These are phyloP conservation scores for Caenorhabditis panamensis DNA, from an alignment of 2,888 invertebrate species.

Conservation along the genomic window DNA sequence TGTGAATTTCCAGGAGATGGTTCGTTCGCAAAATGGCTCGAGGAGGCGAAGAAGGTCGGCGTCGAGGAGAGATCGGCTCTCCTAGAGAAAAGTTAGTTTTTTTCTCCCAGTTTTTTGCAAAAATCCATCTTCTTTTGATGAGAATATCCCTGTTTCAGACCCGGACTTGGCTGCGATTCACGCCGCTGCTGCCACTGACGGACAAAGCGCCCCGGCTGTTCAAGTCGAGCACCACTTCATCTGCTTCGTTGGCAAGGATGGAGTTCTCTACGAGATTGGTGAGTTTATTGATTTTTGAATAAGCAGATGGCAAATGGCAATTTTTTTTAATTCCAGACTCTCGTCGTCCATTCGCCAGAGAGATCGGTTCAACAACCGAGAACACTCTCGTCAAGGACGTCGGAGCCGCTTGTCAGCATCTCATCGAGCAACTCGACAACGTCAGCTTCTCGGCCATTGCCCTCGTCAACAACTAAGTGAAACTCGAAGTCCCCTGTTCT, in stretches of 20 bases:
- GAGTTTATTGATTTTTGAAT: background rate
- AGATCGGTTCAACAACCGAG: slow-evolving; percentile 71
- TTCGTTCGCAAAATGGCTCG: slow-evolving; percentile 74
- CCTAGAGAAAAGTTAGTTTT: slow-evolving; percentile 61
- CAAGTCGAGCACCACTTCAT: slow-evolving; percentile 79
- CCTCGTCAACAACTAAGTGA: slow-evolving; percentile 63
- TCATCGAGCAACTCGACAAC: slow-evolving; percentile 75
- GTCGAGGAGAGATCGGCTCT: slow-evolving; percentile 74
- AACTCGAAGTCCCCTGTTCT: slow-evolving; percentile 1
- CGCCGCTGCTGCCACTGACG: slow-evolving; percentile 67
- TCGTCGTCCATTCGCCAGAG: slow-evolving; percentile 75
- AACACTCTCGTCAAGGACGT: slow-evolving; percentile 76
- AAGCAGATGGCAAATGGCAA: background rate
- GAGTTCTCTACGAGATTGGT: slow-evolving; percentile 78
- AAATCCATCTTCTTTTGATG: slow-evolving; percentile 2
- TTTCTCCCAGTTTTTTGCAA: no score
- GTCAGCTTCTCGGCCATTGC: slow-evolving; percentile 78
- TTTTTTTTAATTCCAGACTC: slow-evolving; percentile 70
- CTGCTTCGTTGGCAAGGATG: slow-evolving; percentile 72
- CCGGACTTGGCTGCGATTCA: slow-evolving; percentile 64
- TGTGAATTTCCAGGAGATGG: slow-evolving; percentile 68
- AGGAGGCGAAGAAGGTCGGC: slow-evolving; percentile 68
- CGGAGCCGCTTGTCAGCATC: slow-evolving; percentile 71
- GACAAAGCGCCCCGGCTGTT: slow-evolving; percentile 71
- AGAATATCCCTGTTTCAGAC: slow-evolving; percentile 40